Percentiles rank a stretch among this genome's conserved stretches.
These are phyloP conservation scores for Sarcophaga caerulescens DNA, from an alignment of 2,888 invertebrate genomes.

Conservation along the genomic window DNA sequence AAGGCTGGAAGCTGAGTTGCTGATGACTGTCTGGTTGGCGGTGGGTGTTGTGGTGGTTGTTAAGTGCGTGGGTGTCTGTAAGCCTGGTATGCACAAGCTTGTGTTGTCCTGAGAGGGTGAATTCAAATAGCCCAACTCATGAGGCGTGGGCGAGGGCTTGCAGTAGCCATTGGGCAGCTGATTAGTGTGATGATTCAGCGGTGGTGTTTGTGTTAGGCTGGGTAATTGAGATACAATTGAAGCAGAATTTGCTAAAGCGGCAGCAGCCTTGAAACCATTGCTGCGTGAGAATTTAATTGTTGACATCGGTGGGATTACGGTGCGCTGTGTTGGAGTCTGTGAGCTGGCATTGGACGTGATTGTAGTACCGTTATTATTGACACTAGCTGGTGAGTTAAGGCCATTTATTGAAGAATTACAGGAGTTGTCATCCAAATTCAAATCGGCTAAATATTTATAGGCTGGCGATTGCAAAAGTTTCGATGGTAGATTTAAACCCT, in stretches of 20 bases:
- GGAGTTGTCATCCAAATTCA: slow-evolving; percentile 75
- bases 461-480: slow-evolving; percentile 79
- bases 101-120: slow-evolving; percentile 78
- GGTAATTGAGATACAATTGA: slow-evolving; percentile 68
- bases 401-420: slow-evolving; percentile 39
- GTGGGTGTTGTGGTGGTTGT: slow-evolving; percentile 65
- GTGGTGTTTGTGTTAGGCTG: slow-evolving; percentile 66
- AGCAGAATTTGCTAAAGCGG: slow-evolving; percentile 66
- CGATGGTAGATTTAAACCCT: slow-evolving; percentile 77
- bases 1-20: slow-evolving; percentile 61
- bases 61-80: slow-evolving; percentile 70
- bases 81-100: slow-evolving; percentile 70
- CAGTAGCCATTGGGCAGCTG: slow-evolving; percentile 80
- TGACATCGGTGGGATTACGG: slow-evolving; percentile 80
- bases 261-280: slow-evolving; percentile 74
- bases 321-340: slow-evolving; percentile 71
- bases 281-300: slow-evolving; percentile 79
- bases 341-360: slow-evolving; percentile 49
- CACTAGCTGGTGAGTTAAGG: slow-evolving; percentile 34
- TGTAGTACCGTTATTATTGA: slow-evolving; percentile 33
- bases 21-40: slow-evolving; percentile 70
- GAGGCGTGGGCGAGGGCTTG: slow-evolving; percentile 79
- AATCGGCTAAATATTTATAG: slow-evolving; percentile 77
- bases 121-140: slow-evolving; percentile 79
- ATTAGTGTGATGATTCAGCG: slow-evolving; percentile 71